Percentiles rank a stretch among this genome's conserved stretches.
Conservation (phyloP, 2,797 vertebrate species). For the Notamacropus eugenii region DNA sequence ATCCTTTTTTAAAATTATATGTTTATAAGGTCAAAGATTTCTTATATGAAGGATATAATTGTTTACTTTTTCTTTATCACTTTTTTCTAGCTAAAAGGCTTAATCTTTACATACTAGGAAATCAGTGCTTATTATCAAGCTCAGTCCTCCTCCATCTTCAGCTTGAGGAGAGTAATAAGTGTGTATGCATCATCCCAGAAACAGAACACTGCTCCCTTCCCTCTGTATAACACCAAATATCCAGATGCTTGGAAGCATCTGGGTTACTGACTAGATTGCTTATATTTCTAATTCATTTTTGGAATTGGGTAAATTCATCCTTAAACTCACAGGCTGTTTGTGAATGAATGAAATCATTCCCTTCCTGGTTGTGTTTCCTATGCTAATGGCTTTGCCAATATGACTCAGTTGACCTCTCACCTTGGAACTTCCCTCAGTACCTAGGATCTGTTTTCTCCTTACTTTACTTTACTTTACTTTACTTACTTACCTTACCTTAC, state of each 20-base stretch:
- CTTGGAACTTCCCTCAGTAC: not conserved
- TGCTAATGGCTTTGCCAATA: not conserved
- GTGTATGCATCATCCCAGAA: not conserved
- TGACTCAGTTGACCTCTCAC: not conserved
- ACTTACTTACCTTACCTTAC: not conserved
- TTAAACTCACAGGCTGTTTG: not conserved
- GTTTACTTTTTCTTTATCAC: not conserved
- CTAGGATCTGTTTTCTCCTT: not conserved
- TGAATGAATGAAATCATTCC: not conserved
- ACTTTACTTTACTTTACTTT: no score
- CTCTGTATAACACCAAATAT: not conserved
- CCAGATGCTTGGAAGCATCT: not conserved
- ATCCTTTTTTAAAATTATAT: not conserved
- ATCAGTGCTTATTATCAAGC: not conserved
- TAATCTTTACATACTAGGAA: constrained; percentile 16
- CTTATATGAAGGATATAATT: not conserved
- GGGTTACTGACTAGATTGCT: not conserved
- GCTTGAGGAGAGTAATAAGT: not conserved
- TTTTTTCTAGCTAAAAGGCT: not conserved
- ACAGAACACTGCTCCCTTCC: not conserved
- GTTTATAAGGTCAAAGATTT: not conserved
- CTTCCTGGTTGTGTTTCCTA: not conserved
- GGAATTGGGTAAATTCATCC: not conserved
- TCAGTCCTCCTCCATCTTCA: not conserved
- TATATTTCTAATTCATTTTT: not conserved